Conservation (phyloP, 1,140 invertebrate species). For the Theocolax elegans region DNA sequence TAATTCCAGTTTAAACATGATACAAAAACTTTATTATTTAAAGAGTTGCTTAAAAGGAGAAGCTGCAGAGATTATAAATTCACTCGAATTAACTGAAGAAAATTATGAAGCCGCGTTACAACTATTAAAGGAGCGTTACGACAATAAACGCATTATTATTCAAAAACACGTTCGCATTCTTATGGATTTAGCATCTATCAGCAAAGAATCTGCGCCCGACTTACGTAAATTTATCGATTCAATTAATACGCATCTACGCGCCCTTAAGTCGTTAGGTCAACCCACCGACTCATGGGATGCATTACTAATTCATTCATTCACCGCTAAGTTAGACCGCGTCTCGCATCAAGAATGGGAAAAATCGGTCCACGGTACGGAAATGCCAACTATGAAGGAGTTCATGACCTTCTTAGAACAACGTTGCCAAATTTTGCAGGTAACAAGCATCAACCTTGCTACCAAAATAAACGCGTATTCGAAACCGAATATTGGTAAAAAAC, state of each 20-base stretch:
- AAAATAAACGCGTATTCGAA: background rate
- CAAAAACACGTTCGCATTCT: conserved; percentile 53
- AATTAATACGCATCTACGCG: conserved; percentile 51
- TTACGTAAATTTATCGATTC: conserved; percentile 55
- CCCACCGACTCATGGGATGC: conserved; percentile 50
- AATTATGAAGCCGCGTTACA: conserved; percentile 59
- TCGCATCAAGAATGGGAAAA: conserved; percentile 53
- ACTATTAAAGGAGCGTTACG: conserved; percentile 54
- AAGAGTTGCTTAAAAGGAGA: conserved; percentile 49
- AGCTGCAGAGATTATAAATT: conserved; percentile 49
- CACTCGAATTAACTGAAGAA: conserved; percentile 50
- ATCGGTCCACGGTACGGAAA: conserved; percentile 33
- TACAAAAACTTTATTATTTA: conserved; percentile 55
- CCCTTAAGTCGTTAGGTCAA: conserved; percentile 42
- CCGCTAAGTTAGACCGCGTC: conserved; percentile 50
- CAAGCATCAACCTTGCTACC: background rate
- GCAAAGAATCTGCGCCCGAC: conserved; percentile 40
- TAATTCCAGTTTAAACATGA: conserved; percentile 42
- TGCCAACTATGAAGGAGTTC: conserved; percentile 47
- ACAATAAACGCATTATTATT: conserved; percentile 55
- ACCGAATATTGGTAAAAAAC: conserved; percentile 24
- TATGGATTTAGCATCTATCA: conserved; percentile 45
- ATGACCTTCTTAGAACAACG: conserved; percentile 46
- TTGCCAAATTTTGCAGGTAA: conserved; percentile 48
- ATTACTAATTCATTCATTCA: conserved; percentile 50